Base-by-base conservation (phyloP, 2,888 invertebrate genomes). In the Phlogophora meticulosa region DNA sequence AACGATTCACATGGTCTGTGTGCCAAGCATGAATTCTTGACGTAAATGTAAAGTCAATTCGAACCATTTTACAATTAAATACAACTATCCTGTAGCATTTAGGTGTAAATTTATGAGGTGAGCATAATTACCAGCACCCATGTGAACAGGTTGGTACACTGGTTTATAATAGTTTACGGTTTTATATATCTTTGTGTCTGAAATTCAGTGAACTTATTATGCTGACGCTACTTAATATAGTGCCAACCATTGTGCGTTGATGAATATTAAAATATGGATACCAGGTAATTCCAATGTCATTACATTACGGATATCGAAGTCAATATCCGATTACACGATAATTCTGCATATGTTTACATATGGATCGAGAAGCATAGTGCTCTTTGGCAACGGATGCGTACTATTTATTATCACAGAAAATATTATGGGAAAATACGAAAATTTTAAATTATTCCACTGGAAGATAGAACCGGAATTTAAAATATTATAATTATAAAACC, bases 241-340 rank as follows among this genome's bases (percentile, higher is more conserved):
- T n/a, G n/a, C n/a, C n/a, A 22, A 40, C 32, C 7, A 4, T 64
- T 32, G 22, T n/a, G 5, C n/a, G 1, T 22, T 36, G 13, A n/a
- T 66, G n/a, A 65, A 65, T 36, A 36, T 28, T n/a, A 65, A 10
- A 51, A 51, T n/a, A 34, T 4, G 0, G n/a, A 36, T 28, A 11
- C 20, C 43, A 36, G 5, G 13, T 28, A 45, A 51, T 32, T 28
- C 4, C 9, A 24, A 43, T 36, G 11, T 36, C 34, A 46, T 43
- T 13, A 34, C 13, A 20, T 40, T n/a, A 17, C 15, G 11, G 20
- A 43, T 34, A 38, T 28, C 7, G n/a, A 49, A 36, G 10, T 36
- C 9, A 42, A 24, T 1, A n/a, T 11, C 22, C 4, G 10, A 42
- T n/a, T 3, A 28, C 20, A 46, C n/a, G 13, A 24, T 38, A 5